Evolutionary conservation across 1,140 invertebrate genomes (phyloP).

Genomic region (Cydia pomonella): DNA sequence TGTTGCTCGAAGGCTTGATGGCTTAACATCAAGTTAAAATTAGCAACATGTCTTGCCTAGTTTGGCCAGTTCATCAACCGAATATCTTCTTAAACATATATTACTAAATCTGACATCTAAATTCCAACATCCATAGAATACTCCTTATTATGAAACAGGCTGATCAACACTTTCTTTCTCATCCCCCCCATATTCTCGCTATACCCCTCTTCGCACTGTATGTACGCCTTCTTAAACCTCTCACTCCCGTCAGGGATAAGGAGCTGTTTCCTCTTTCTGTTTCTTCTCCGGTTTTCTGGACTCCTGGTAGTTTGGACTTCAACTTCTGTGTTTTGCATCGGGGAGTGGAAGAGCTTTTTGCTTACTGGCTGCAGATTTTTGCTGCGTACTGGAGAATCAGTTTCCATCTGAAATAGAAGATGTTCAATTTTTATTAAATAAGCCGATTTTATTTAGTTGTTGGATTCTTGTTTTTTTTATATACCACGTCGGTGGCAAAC

Average conservation of each 20-base stretch:
- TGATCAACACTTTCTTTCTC: slow-evolving; percentile 61
- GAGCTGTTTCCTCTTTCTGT: slow-evolving; percentile 54
- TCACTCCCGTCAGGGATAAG: slow-evolving; percentile 52
- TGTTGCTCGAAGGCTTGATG: too few relatives aligned
- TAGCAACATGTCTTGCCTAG: too few relatives aligned
- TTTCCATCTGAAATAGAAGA: slow-evolving; percentile 56
- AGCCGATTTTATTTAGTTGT: too few relatives aligned
- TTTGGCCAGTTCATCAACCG: too few relatives aligned
- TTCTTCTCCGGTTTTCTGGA: slow-evolving; percentile 40
- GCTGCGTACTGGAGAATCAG: slow-evolving; percentile 59
- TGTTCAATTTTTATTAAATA: too few relatives aligned
- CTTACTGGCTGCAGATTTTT: slow-evolving; percentile 50
- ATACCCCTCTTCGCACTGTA: slow-evolving; percentile 53
- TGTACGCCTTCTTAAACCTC: slow-evolving; percentile 54
- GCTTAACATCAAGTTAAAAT: too few relatives aligned
- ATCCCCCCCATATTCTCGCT: slow-evolving; percentile 53
- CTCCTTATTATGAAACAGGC: slow-evolving; percentile 64
- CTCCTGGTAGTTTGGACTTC: slow-evolving; percentile 33
- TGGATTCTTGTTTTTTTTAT: too few relatives aligned
- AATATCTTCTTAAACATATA: too few relatives aligned
- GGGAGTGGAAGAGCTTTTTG: slow-evolving; percentile 67
- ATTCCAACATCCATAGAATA: slow-evolving; percentile 54
- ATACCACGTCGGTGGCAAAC: too few relatives aligned
- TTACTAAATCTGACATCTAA: not conserved
- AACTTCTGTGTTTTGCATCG: slow-evolving; percentile 41